These are phyloP conservation scores for Bombus soroeensis DNA, from an alignment of 1,140 invertebrate species.

Conservation along the genomic window DNA sequence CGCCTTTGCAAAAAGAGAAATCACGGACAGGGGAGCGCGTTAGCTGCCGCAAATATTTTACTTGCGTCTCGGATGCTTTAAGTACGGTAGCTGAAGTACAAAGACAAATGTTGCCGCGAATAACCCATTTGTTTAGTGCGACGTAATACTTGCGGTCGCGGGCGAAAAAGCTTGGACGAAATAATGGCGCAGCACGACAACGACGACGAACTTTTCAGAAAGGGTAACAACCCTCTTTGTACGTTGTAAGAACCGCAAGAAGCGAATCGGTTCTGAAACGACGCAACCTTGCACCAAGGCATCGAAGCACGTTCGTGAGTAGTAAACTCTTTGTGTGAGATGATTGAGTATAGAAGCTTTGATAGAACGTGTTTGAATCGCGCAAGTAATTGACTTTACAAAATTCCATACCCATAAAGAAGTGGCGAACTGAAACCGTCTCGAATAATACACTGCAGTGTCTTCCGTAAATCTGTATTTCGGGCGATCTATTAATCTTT, in stretches of 20 bases:
- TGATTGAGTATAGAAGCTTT: background rate
- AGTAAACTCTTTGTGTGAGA: background rate
- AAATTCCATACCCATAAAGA: background rate
- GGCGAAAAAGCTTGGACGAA: constrained; percentile 35
- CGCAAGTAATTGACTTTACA: background rate
- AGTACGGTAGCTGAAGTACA: constrained; percentile 63
- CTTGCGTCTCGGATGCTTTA: constrained; percentile 66
- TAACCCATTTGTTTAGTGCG: constrained; percentile 61
- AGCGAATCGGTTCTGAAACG: constrained; percentile 1
- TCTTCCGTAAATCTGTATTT: background rate
- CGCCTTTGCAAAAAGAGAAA: constrained; percentile 3
- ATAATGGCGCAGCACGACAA: constrained; percentile 33
- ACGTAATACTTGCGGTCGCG: constrained; percentile 33
- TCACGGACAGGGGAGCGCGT: constrained; percentile 20
- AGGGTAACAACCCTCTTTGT: background rate
- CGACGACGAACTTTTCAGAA: constrained; percentile 2
- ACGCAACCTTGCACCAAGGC: background rate
- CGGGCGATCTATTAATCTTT: background rate
- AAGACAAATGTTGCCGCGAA: constrained; percentile 64
- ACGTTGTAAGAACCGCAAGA: background rate
- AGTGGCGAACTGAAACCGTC: background rate
- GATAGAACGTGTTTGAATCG: background rate
- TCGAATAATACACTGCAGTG: background rate
- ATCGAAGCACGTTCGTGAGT: background rate
- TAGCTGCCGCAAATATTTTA: constrained; percentile 72